Base-by-base conservation (phyloP, 2,888 invertebrate species). In the Thymelicus acteon region DNA sequence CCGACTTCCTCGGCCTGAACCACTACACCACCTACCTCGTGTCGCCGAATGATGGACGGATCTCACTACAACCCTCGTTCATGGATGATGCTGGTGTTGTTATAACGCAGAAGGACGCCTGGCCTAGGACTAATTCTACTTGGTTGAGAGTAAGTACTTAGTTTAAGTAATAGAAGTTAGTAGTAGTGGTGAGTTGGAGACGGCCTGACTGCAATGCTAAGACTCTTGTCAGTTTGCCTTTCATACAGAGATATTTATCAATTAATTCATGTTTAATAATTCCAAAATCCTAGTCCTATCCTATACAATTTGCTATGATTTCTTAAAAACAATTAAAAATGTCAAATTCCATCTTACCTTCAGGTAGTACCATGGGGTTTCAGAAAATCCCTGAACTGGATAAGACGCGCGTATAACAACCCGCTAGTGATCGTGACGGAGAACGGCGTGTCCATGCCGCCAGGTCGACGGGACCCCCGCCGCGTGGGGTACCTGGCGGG, bases 1-100 rank as follows among this genome's bases (percentile, higher is more conserved):
- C 94, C 0, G 97, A 98, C 82, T 97, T 96, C 85, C 91, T 97
- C 65, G 97, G 97, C 0, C 82, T 97, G 19, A 97, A 97, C 81
- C 95, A 96, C 72, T 97, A 97, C 82, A 96, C 96, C 0, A 93
- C 95, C 0, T 90, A 89, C 74, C 76, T 95, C 78, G 92, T 88
- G 3, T 85, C 86, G 0, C 85, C 85, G 0, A 87, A 87, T 31
- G 81, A 82, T 1, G 71, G 72, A 0, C 76, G 78, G 67, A 71
- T 85, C 8, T 70, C 66, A 2, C 62, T 70, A 0, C 70, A 80
- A 3, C 92, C 94, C 0, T 92, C 92, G 0, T 91, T 81, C 60
- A 64, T 79, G 0, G 87, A 90, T 40, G 95, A 95, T 73, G 76
- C 88, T 60, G 92, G 91, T 0, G 90, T 90, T 0, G 73, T 75